These are phyloP conservation scores for Paracyprichromis sp. DNA, from an alignment of 2,113 vertebrate genomes.

Conservation along the genomic window DNA sequence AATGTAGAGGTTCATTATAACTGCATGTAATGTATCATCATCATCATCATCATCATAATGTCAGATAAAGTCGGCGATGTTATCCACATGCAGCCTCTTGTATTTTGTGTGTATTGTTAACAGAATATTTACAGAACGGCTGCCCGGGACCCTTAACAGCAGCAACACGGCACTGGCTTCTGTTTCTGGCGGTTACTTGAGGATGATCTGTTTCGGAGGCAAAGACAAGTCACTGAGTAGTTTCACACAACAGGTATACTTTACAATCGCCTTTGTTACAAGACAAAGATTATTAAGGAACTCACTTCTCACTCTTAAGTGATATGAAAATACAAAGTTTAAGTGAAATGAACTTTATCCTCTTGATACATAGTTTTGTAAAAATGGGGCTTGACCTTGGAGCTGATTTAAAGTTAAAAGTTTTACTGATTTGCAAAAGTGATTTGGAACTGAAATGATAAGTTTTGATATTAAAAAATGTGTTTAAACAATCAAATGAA, in stretches of 20 bases:
- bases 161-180: constrained; percentile 79
- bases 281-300: not conserved
- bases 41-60: not conserved
- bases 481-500: not conserved
- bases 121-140: constrained; percentile 88
- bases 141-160: constrained; percentile 80
- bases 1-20: not conserved
- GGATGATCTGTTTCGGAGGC: constrained; percentile 85
- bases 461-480: not conserved
- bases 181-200: constrained; percentile 83
- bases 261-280: not conserved
- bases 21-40: not conserved
- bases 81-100: constrained; percentile 91
- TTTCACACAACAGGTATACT: not conserved
- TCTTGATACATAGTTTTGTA: not conserved
- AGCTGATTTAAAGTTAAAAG: not conserved
- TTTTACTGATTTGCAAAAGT: not conserved
- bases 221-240: constrained; percentile 78
- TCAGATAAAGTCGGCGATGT: not conserved
- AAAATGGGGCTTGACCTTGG: not conserved
- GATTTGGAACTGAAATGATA: not conserved
- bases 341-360: not conserved
- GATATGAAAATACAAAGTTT: not conserved
- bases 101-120: constrained; percentile 81
- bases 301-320: not conserved